Evolutionary conservation across 2,797 vertebrate species (phyloP).

Genomic region (Hephaestus fuliginosus): DNA sequence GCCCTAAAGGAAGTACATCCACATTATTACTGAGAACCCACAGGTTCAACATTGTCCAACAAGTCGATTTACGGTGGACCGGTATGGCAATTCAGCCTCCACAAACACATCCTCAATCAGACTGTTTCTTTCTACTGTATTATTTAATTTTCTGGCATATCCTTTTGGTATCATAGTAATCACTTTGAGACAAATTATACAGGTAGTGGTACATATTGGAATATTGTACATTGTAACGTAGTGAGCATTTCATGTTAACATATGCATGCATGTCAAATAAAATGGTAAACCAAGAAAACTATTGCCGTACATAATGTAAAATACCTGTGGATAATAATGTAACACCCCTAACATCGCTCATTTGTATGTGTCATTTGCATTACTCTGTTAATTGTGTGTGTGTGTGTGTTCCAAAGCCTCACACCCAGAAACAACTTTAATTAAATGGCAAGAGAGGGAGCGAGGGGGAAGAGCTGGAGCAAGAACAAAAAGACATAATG

Average conservation of each 20-base stretch:
- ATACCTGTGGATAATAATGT: background rate
- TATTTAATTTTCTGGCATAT: background rate
- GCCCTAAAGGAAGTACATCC: background rate
- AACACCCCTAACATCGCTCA: conserved; percentile 9
- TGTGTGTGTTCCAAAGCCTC: conserved; percentile 17
- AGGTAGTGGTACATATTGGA: background rate
- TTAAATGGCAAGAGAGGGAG: conserved; percentile 16
- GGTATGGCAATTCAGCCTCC: background rate
- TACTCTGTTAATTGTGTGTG: background rate
- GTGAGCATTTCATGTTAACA: background rate
- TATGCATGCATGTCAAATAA: background rate
- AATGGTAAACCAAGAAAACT: background rate
- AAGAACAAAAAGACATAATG: conserved; percentile 7
- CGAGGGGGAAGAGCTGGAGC: conserved; percentile 1
- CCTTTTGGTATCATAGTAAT: background rate
- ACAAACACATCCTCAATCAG: background rate
- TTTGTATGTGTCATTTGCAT: conserved; percentile 21
- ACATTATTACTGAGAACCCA: background rate
- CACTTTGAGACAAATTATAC: background rate
- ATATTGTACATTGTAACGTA: background rate
- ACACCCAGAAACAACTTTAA: background rate
- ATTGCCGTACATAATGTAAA: background rate
- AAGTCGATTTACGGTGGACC: background rate
- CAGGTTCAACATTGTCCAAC: background rate
- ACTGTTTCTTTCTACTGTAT: background rate